Evolutionary conservation across 1,140 invertebrate species (phyloP).

Genomic region (Eumaeus atala): DNA sequence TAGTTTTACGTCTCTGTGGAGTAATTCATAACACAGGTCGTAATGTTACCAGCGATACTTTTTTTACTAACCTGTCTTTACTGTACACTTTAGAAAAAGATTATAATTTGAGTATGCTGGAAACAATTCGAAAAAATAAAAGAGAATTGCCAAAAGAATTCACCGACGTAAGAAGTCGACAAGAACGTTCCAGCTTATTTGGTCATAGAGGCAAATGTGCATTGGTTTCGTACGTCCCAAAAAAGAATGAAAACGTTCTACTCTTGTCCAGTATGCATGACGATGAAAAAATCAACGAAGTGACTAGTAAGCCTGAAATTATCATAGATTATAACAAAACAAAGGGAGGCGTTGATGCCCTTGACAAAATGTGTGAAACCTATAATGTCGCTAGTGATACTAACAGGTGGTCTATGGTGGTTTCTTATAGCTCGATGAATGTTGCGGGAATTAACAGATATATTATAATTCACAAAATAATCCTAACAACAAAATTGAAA

Average conservation of each 20-base stretch:
- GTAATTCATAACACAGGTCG: too few relatives aligned
- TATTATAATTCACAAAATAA: too few relatives aligned
- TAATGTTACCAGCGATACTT: too few relatives aligned
- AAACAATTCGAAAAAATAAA: too few relatives aligned
- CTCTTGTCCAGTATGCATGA: constrained; percentile 17
- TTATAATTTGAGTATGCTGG: too few relatives aligned
- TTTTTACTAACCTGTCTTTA: too few relatives aligned
- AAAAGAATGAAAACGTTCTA: constrained; percentile 18
- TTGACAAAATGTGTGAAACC: not conserved
- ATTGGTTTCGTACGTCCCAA: constrained; percentile 6
- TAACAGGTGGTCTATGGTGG: not conserved
- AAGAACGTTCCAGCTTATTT: constrained; percentile 26
- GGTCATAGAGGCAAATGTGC: constrained; percentile 18
- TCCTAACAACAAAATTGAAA: too few relatives aligned
- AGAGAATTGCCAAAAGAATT: too few relatives aligned
- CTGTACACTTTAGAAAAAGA: too few relatives aligned
- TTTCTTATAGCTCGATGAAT: constrained; percentile 2
- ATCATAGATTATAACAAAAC: constrained; percentile 5
- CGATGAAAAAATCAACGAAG: constrained; percentile 14
- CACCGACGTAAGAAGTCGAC: constrained; percentile 3
- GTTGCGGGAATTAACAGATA: not conserved
- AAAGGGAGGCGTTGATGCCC: not conserved
- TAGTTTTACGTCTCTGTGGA: too few relatives aligned
- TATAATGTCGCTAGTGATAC: not conserved
- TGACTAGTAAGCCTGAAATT: constrained; percentile 9